phyloP scores from a whole-genome alignment of 2,888 invertebrate species.

The Dorcus hopei region DNA sequence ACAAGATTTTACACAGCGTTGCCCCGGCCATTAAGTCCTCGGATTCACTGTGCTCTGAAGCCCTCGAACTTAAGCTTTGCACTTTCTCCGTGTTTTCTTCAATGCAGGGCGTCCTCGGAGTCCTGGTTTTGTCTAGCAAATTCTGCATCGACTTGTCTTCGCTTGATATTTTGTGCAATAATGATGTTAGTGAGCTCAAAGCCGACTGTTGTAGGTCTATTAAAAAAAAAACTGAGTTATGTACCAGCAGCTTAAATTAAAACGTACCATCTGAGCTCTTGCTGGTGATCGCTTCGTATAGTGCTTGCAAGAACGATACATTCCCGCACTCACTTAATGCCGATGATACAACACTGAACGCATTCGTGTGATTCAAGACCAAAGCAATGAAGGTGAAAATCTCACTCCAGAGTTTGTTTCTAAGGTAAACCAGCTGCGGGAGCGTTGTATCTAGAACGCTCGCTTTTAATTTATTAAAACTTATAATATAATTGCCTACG shows the following conservation, averaged over 20 bases:
- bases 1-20: slow-evolving; percentile 50
- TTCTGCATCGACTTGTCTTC: slow-evolving; percentile 31
- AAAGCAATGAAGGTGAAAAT: slow-evolving; percentile 50
- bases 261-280: slow-evolving; percentile 35
- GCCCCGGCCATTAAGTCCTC: slow-evolving; percentile 41
- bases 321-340: slow-evolving; percentile 28
- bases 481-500: slow-evolving; percentile 42
- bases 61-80: not conserved
- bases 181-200: slow-evolving; percentile 30
- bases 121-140: slow-evolving; percentile 37
- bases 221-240: slow-evolving; percentile 9
- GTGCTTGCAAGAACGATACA: slow-evolving; percentile 38
- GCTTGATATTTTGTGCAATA: slow-evolving; percentile 24
- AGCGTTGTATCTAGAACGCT: slow-evolving; percentile 40
- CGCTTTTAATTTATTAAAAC: not conserved
- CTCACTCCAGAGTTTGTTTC: slow-evolving; percentile 52
- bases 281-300: slow-evolving; percentile 42
- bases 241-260: not conserved
- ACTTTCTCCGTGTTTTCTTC: not conserved
- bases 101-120: slow-evolving; percentile 26
- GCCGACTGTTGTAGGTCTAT: slow-evolving; percentile 34
- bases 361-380: slow-evolving; percentile 32
- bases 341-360: slow-evolving; percentile 16
- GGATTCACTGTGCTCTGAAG: not conserved
- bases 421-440: slow-evolving; percentile 46